phyloP scores from a whole-genome alignment of 2,797 vertebrate genomes.

The Crypturellus tataupa region DNA sequence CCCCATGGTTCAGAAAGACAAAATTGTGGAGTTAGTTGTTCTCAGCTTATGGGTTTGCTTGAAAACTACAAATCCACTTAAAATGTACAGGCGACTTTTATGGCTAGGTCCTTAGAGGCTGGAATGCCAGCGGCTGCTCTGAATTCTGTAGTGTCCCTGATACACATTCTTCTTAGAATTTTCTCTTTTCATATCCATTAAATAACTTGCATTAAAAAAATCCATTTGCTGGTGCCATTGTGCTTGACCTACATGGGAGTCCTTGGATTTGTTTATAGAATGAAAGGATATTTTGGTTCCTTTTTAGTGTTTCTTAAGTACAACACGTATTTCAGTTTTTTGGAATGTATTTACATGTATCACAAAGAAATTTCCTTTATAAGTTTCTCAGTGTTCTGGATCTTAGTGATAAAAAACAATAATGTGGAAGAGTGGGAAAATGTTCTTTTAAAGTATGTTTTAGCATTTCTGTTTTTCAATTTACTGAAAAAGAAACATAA shows the following conservation, averaged over 20 bases:
- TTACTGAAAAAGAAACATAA: not conserved
- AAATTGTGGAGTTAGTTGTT: not conserved
- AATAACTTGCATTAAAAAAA: conserved; percentile 19
- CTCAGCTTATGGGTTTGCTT: conserved; percentile 22
- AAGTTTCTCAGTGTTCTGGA: not conserved
- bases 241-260: conserved; percentile 43
- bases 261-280: conserved; percentile 16
- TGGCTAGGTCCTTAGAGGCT: conserved; percentile 41
- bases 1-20: not conserved
- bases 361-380: not conserved
- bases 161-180: not conserved
- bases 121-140: conserved; percentile 25
- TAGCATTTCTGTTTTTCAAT: not conserved
- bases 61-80: conserved; percentile 24
- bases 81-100: not conserved
- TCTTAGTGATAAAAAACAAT: not conserved
- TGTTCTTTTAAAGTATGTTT: not conserved
- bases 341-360: not conserved
- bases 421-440: not conserved
- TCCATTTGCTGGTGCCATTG: conserved; percentile 31
- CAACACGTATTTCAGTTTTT: not conserved
- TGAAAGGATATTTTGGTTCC: not conserved
- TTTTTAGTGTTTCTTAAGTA: not conserved
- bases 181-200: not conserved
- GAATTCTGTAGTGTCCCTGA: conserved; percentile 9